Evolutionary conservation across 1,140 invertebrate genomes (phyloP), one percentile per base, ranked within the genome.

Genomic region (Drosophila pseudoobscura): DNA sequence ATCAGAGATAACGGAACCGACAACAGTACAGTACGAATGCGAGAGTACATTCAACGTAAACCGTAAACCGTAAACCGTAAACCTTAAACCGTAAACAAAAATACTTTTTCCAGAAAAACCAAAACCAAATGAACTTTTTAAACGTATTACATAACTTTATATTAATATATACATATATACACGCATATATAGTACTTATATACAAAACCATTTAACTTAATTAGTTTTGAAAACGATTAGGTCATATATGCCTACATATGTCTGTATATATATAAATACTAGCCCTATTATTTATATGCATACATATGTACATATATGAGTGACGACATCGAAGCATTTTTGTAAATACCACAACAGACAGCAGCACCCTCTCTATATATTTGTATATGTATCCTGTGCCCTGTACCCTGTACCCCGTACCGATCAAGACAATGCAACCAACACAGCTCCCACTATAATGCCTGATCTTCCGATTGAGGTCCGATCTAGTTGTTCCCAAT

Each of bases 241-340:
- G 80, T 85, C 80, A 80, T 80, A 39, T 39, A 39, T 39, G 35
- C 35, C 9, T 35, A 35, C 0, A 3, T 8, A 39, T 13, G 35
- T 39, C 11, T 5, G 11, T 39, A 39, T 39, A 11, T 39, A 49
- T 56, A 51, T 29, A 65, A 35, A 20, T 41, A 75, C 31, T 9
- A 31, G 3, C 31, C 31, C 31, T 31, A 31, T 60, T 45, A 54
- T 64, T 44, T 29, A 65, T 45, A 11, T 43, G 61, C 24, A 35
- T 39, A 59, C 55, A 54, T 62, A 61, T 39, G 61, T 47, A 39
- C 49, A 52, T 65, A 57, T 66, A 78, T 60, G 70, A 55, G 72
- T 87, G 87, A 80, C 75, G 82, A 88, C 83, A 88, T 88, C 83
- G 83, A 88, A 88, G 84, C 79, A 88, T 88, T 88, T 39, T 87